Evolutionary conservation across 2,797 vertebrate species (phyloP).

Genomic region (Acanthiza pusilla): DNA sequence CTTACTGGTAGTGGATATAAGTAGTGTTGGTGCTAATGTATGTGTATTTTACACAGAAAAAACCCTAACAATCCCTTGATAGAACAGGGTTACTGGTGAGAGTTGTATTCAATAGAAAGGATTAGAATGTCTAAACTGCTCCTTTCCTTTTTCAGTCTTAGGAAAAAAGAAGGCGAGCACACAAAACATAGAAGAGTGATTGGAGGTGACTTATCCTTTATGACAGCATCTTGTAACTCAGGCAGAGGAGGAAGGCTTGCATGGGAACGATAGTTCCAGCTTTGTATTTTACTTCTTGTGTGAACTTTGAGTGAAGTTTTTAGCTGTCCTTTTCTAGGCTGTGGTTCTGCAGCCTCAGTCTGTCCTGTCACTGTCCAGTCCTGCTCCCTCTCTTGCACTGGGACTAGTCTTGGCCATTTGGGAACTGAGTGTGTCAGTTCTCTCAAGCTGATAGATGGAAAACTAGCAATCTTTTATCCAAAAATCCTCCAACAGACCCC

Average conservation of each 20-base stretch:
- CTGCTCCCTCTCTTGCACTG: background rate
- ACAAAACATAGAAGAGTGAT: background rate
- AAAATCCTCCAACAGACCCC: background rate
- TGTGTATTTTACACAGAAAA: background rate
- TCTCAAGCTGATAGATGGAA: background rate
- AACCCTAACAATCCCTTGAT: rapidly evolving
- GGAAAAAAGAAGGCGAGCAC: background rate
- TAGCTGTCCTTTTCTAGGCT: background rate
- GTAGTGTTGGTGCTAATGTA: background rate
- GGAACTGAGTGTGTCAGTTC: background rate
- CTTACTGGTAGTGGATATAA: background rate
- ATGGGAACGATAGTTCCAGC: background rate
- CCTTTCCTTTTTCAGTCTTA: background rate
- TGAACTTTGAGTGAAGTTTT: background rate
- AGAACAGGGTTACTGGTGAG: background rate
- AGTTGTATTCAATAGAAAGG: background rate
- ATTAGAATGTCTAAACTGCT: background rate
- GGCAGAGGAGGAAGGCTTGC: background rate
- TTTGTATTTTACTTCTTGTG: background rate
- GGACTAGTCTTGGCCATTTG: background rate
- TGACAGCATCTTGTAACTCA: background rate
- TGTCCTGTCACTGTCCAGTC: background rate
- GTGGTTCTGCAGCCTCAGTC: background rate
- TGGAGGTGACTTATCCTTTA: background rate
- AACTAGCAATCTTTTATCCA: background rate